Base-by-base conservation (phyloP, 53 echinoderm and acorn worm species). In the Apostichopus leukothele region DNA sequence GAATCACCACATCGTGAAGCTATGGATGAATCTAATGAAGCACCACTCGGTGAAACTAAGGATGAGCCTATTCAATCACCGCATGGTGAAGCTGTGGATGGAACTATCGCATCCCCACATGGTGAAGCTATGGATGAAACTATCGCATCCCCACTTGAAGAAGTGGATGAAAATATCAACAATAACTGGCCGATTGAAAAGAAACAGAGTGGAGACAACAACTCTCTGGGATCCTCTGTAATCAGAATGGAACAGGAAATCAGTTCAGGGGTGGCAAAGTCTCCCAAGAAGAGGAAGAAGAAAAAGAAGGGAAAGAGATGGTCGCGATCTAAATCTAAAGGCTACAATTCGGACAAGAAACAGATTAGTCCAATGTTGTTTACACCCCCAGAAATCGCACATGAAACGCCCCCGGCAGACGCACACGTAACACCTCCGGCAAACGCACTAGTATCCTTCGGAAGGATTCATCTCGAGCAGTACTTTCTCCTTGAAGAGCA, bases 401-500 rank as follows among this genome's bases (percentile, higher is more conserved):
- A 13, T 3, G 68, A 67, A 67, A 67, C 23, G 23, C 75, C 9
- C 16, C 14, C 75, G 6, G 75, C 11, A 52, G 16, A 7, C 13
- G 7, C 77, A 52, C 77, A 1, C 18, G 13, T 50, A 7, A 21
- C 77, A 76, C 50, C 50, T 76, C 77, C 39, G 1, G 74, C 20
- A 74, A 9, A 19, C 16, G 63, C 14, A 13, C 84, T 13, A 5
- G 5, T 3, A 60, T n/a, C 60, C 14, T 71, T 71, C 9, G 94
- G 90, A 6, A 90, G 92, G 5, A 89, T 94, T 5, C 90, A 96
- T 73, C 89, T 96, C 1, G 87, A 78, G 4, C 89, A 90, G 27
- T 96, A 97, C 89, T 97, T 92, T 79, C 76, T 55, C 19, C 78
- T 92, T 16, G 88, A 51, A 52, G 53, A 13, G 11, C 89, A 95